phyloP scores from a whole-genome alignment of 2,888 invertebrate genomes.

The Dermolepida albohirtum region DNA sequence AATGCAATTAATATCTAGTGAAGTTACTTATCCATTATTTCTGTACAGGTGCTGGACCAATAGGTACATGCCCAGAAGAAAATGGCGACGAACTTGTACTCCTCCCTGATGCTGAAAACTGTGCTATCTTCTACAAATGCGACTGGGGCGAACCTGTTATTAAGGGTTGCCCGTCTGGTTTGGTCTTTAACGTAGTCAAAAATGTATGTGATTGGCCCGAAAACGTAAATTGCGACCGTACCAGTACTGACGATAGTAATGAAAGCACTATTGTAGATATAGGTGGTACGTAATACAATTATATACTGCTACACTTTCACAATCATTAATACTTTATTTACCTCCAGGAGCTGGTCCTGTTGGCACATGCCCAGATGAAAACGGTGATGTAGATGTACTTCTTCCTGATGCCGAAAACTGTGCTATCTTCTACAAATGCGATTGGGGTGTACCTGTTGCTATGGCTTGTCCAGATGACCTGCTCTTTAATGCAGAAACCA shows the following conservation, averaged over 20 bases:
- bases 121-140: slow-evolving; percentile 24
- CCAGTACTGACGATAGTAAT: too few relatives aligned
- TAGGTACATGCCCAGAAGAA: slow-evolving; percentile 9
- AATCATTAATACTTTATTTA: too few relatives aligned
- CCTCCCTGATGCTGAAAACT: slow-evolving; percentile 23
- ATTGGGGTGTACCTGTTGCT: background rate
- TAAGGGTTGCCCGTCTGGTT: slow-evolving; percentile 8
- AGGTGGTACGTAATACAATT: too few relatives aligned
- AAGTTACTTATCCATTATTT: too few relatives aligned
- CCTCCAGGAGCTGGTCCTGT: slow-evolving; percentile 14
- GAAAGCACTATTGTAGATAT: background rate
- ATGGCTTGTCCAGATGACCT: background rate
- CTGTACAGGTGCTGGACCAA: too few relatives aligned
- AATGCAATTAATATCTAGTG: too few relatives aligned
- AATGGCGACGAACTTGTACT: slow-evolving; percentile 14
- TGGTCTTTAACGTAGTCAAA: slow-evolving; percentile 4
- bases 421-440: slow-evolving; percentile 2
- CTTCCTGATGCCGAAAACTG: slow-evolving; percentile 10
- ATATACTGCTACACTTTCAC: too few relatives aligned
- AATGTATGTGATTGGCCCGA: slow-evolving; percentile 13
- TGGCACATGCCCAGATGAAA: slow-evolving; percentile 11
- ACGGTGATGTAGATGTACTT: background rate
- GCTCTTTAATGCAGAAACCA: slow-evolving; percentile 4
- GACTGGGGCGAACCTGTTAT: background rate
- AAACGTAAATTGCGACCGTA: slow-evolving; percentile 7